phyloP scores from a whole-genome alignment of 2,888 invertebrate species.

The Onchidella celtica region DNA sequence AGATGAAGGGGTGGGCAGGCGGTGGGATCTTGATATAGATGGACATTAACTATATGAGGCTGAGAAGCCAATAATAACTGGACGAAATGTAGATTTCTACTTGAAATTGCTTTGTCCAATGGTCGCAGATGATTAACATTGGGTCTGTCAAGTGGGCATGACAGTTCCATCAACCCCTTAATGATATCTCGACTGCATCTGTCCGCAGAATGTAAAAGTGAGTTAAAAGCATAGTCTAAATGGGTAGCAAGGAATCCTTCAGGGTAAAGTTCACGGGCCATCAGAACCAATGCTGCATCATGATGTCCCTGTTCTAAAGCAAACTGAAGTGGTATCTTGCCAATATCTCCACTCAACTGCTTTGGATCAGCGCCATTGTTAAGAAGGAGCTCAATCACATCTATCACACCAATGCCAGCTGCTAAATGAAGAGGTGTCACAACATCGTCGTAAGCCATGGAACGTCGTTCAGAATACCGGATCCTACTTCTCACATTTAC shows the following conservation, averaged over 20 bases:
- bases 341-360: constrained; percentile 38
- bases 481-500: constrained; percentile 40
- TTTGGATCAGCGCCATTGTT: constrained; percentile 39
- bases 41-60: constrained; percentile 39
- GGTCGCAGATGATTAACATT: constrained; percentile 42
- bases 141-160: constrained; percentile 22
- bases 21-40: constrained; percentile 36
- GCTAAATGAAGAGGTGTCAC: constrained; percentile 41
- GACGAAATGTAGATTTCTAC: constrained; percentile 33
- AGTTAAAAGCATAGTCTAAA: constrained; percentile 44
- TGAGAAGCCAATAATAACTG: constrained; percentile 15
- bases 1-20: constrained; percentile 42
- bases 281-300: constrained; percentile 22
- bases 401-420: constrained; percentile 20
- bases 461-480: constrained; percentile 41
- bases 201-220: constrained; percentile 38
- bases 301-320: constrained; percentile 34
- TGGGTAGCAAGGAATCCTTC: constrained; percentile 23
- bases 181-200: constrained; percentile 27
- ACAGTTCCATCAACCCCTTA: constrained; percentile 10
- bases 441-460: constrained; percentile 37
- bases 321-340: constrained; percentile 44
- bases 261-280: constrained; percentile 17
- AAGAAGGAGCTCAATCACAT: constrained; percentile 31
- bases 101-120: constrained; percentile 37